Percentiles rank a stretch among this genome's conserved stretches.
These are phyloP conservation scores for Siniperca undulata DNA, from an alignment of 2,797 vertebrate genomes.

Conservation along the genomic window DNA sequence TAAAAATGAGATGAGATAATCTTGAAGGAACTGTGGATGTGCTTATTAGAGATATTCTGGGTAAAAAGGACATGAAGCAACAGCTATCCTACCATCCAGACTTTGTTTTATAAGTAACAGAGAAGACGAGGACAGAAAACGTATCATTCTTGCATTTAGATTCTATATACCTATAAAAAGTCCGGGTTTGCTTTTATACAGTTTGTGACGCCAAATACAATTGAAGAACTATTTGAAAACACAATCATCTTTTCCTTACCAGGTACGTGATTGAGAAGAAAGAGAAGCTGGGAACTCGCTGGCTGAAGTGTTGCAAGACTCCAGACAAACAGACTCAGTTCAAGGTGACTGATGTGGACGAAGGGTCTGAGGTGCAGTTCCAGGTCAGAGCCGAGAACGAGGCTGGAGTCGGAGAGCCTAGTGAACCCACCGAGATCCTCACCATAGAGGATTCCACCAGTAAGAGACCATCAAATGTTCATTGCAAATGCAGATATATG, in stretches of 20 bases:
- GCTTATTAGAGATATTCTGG: not conserved
- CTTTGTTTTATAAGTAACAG: not conserved
- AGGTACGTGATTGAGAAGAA: slow-evolving; percentile 99
- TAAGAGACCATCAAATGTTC: slow-evolving; percentile 71
- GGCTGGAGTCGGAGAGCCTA: slow-evolving; percentile 96
- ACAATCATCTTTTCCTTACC: not conserved
- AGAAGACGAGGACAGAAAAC: not conserved
- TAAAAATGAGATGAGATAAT: not conserved
- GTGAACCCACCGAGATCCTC: slow-evolving; percentile 95
- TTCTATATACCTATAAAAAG: not conserved
- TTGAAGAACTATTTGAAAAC: not conserved
- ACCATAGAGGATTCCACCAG: slow-evolving; percentile 94
- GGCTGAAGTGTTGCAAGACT: slow-evolving; percentile 98
- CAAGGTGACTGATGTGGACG: slow-evolving; percentile 96
- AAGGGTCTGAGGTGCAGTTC: slow-evolving; percentile 98
- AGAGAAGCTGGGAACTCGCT: slow-evolving; percentile 96
- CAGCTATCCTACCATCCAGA: not conserved
- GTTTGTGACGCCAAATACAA: not conserved
- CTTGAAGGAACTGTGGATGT: not conserved
- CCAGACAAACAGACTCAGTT: slow-evolving; percentile 92
- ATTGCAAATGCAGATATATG: not conserved
- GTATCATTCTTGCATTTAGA: not conserved
- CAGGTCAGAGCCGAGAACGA: slow-evolving; percentile 99
- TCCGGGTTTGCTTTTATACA: no score
- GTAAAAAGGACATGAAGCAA: not conserved